These are phyloP conservation scores for Barbus barbus DNA, from an alignment of 2,113 vertebrate genomes.

Conservation along the genomic window DNA sequence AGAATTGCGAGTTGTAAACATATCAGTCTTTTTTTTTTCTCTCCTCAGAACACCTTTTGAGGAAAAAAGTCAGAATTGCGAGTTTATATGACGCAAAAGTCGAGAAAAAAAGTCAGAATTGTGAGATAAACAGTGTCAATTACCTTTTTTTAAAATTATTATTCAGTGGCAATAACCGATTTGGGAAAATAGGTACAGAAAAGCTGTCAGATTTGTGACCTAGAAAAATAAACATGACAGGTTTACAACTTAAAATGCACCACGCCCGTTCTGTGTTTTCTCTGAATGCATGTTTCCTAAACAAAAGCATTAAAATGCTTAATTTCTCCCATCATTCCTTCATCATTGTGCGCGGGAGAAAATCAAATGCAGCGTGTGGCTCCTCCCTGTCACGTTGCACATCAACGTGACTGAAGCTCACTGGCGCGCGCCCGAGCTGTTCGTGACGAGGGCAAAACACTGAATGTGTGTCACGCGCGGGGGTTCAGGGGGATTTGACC, in stretches of 20 bases:
- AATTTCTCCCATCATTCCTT: background rate
- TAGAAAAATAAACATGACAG: background rate
- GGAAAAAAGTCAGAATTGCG: no score
- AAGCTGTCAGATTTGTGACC: background rate
- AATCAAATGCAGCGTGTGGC: conserved; percentile 4
- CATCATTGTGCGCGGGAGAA: background rate
- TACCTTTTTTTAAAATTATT: no score
- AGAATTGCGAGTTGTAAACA: no score
- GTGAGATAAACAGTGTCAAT: no score
- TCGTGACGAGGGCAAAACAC: conserved; percentile 63
- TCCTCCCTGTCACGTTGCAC: conserved; percentile 66
- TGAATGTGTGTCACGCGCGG: conserved; percentile 72
- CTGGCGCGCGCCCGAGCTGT: conserved; percentile 45
- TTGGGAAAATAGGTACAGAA: background rate
- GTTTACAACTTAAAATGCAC: background rate
- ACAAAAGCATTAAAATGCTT: background rate
- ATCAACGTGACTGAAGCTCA: conserved; percentile 70
- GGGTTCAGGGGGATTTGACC: conserved; percentile 64
- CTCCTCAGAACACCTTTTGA: no score
- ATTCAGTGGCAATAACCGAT: no score
- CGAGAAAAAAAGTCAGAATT: no score
- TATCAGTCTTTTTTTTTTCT: no score
- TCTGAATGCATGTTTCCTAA: no score
- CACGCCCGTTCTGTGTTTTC: background rate
- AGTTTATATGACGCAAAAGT: no score